Evolutionary conservation across 2,888 invertebrate genomes (phyloP), one percentile per base, ranked within the genome.

Genomic region (Chaetogeoica ovagalla): DNA sequence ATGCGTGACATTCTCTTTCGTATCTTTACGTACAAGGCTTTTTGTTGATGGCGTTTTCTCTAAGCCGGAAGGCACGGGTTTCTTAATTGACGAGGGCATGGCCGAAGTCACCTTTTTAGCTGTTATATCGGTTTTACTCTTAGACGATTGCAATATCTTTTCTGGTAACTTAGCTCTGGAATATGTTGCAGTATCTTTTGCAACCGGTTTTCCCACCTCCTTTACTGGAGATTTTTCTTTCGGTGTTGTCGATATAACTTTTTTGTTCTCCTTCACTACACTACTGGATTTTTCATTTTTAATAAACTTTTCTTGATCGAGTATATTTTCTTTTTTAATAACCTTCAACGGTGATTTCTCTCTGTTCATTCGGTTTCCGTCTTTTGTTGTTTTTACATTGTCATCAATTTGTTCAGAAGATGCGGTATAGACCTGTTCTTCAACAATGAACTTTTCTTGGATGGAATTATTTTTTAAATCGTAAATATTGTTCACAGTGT

Each of bases 21-120:
- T 63, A 63, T 82, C 70, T 2, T 59, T 82, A 1, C 72, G 62
- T 13, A 71, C 2, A 30, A 71, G 69, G 5, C 6, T 62, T 15
- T 43, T 65, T 65, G 63, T 77, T 0, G 71, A 77, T 48, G 77
- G 55, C 21, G 65, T 55, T 76, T 74, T 83, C 84, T 86, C 82
- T n/a, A 77, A 37, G 52, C 37, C 30, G 0, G 55, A 57, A n/a
- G 79, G 62, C 55, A 60, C 52, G 55, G 23, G 3, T 57, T 81
- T 82, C 39, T 75, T 71, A 6, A 57, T 23, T 19, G 81, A 23
- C 7, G 66, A 74, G 3, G 74, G 63, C 43, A 66, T n/a, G 21
- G 59, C 55, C 48, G 75, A 59, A 17, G 39, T 37, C 1, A 37
- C 63, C 9, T 23, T 75, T 79, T 72, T 75, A 76, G 84, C 83